Percentiles rank a stretch among this genome's conserved stretches.
phyloP scores from a whole-genome alignment of 2,888 invertebrate species.

The Xylota segnis region DNA sequence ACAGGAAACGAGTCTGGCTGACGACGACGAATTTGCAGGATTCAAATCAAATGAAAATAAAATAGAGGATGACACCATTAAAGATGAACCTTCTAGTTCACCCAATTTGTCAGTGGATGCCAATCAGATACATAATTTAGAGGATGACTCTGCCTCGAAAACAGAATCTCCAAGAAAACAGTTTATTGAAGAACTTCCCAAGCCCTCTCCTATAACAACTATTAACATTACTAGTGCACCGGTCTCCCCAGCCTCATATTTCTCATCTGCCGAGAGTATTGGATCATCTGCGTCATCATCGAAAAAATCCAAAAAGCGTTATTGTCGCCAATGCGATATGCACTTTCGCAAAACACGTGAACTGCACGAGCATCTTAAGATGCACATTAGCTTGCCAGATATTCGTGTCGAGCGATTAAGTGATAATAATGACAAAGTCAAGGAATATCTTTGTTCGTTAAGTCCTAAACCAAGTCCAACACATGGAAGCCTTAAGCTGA shows the following conservation, averaged over 20 bases:
- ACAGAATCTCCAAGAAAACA: background rate
- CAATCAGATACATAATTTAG: background rate
- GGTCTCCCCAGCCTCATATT: conserved; percentile 75
- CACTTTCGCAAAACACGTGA: conserved; percentile 78
- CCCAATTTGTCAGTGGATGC: background rate
- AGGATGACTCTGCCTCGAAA: conserved; percentile 10
- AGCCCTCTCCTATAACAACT: conserved; percentile 3
- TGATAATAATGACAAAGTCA: conserved; percentile 72
- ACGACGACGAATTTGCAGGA: conserved; percentile 68
- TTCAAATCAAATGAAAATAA: conserved; percentile 44
- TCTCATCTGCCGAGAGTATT: conserved; percentile 77
- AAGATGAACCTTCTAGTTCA: background rate
- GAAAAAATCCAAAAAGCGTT: conserved; percentile 77
- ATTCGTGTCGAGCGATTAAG: conserved; percentile 74
- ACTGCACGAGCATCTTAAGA: conserved; percentile 65
- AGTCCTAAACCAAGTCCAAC: conserved; percentile 49
- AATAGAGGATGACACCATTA: conserved; percentile 21
- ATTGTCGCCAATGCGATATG: conserved; percentile 77
- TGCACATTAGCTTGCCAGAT: conserved; percentile 77
- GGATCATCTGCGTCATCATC: conserved; percentile 71
- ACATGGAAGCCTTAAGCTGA: conserved; percentile 77
- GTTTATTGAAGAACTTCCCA: background rate
- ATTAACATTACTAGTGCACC: conserved; percentile 42
- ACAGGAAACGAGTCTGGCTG: conserved; percentile 54
- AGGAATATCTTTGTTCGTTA: conserved; percentile 55